A percentile compares a stretch with the other conserved stretches of the same genome.
These are phyloP conservation scores for Rhynchotus rufescens DNA, from an alignment of 2,797 vertebrate species.

Conservation along the genomic window DNA sequence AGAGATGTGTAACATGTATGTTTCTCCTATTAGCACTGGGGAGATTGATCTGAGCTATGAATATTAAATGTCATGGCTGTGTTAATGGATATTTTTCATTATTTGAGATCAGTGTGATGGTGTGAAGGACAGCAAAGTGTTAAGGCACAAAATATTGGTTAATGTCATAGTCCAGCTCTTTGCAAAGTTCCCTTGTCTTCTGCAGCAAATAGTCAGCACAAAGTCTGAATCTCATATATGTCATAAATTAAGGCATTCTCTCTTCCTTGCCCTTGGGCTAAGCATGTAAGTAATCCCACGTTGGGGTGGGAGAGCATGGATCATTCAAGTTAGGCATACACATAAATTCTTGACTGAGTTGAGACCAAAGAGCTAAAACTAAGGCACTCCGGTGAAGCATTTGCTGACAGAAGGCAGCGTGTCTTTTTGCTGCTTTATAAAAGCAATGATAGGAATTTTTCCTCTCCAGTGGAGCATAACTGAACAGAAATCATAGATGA, in stretches of 20 bases:
- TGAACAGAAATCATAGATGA: conserved; percentile 25
- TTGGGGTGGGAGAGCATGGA: conserved; percentile 29
- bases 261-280: conserved; percentile 38
- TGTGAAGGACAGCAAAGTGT: neutral
- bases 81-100: conserved; percentile 21
- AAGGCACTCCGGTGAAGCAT: neutral
- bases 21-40: neutral
- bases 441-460: neutral
- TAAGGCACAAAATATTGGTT: conserved; percentile 12
- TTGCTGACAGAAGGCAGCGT: neutral
- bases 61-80: neutral
- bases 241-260: conserved; percentile 47
- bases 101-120: neutral
- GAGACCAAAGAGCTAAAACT: neutral
- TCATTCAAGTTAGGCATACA: neutral
- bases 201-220: conserved; percentile 28
- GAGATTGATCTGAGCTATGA: neutral
- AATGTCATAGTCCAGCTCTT: conserved; percentile 33
- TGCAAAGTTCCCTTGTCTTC: neutral
- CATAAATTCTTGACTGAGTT: conserved; percentile 17
- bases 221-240: conserved; percentile 24
- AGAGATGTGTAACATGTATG: neutral
- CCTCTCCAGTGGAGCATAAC: neutral
- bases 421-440: conserved; percentile 24
- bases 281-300: conserved; percentile 36